Percentiles rank a stretch among this genome's conserved stretches.
These are phyloP conservation scores for Xerus rutilus DNA, from an alignment of 2,797 vertebrate species.

Conservation along the genomic window DNA sequence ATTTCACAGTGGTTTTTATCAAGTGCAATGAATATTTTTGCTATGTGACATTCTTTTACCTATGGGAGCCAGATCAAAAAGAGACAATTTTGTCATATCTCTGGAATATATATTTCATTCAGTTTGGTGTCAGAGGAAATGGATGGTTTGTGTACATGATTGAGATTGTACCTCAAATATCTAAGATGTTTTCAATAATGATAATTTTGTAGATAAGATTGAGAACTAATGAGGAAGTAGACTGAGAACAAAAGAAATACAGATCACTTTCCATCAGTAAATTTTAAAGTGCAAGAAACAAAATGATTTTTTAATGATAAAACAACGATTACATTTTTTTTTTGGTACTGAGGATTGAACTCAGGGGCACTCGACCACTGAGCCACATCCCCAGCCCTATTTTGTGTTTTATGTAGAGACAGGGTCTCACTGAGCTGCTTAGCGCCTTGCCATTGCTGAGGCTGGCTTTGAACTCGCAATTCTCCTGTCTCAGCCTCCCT, in stretches of 20 bases:
- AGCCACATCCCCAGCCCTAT: too few relatives aligned
- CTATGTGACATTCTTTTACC: neutral
- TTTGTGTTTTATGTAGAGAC: too few relatives aligned
- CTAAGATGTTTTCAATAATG: neutral
- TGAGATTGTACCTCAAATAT: slow-evolving; percentile 1
- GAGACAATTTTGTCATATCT: neutral
- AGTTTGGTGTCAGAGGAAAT: neutral
- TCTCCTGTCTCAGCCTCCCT: too few relatives aligned
- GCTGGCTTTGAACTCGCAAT: too few relatives aligned
- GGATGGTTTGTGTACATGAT: neutral
- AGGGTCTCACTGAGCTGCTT: too few relatives aligned
- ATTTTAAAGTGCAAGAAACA: slow-evolving; percentile 1
- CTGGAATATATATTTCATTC: neutral
- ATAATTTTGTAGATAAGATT: neutral
- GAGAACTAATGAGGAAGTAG: neutral
- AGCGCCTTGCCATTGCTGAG: too few relatives aligned
- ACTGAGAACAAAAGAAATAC: neutral
- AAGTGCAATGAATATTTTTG: neutral
- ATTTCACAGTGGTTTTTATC: slow-evolving; percentile 12
- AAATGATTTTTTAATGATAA: slow-evolving; percentile 8
- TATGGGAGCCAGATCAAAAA: slow-evolving; percentile 21
- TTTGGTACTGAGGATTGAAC: too few relatives aligned
- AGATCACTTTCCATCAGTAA: neutral
- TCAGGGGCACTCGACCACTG: too few relatives aligned
- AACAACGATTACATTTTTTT: neutral